These are phyloP conservation scores for Drosophila prostipennis DNA, from an alignment of 2,888 invertebrate genomes.

Conservation along the genomic window DNA sequence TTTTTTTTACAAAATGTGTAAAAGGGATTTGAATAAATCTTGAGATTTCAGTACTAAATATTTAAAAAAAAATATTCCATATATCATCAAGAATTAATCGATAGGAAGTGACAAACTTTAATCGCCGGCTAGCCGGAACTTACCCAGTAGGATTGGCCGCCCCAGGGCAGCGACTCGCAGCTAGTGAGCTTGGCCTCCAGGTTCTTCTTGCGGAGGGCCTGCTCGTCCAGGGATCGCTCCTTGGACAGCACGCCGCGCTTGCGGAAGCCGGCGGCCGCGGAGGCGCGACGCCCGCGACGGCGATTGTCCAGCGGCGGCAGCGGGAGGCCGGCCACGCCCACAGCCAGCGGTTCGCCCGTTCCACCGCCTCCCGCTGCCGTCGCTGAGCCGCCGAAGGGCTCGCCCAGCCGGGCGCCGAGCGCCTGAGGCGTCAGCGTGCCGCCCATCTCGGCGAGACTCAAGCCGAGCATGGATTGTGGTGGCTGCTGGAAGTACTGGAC, in stretches of 20 bases:
- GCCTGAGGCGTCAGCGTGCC: constrained; percentile 74
- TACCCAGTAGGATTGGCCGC: constrained; percentile 51
- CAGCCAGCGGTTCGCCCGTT: constrained; percentile 73
- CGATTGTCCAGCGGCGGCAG: constrained; percentile 66
- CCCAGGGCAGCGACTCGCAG: constrained; percentile 83
- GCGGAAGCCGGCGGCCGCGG: constrained; percentile 80
- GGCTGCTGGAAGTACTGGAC: constrained; percentile 83
- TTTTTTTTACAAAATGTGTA: too few species aligned
- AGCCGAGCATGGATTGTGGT: constrained; percentile 62
- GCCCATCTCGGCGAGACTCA: constrained; percentile 84
- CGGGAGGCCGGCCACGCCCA: constrained; percentile 62
- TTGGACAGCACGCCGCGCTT: constrained; percentile 83
- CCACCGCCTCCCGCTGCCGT: constrained; percentile 68
- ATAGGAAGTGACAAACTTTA: too few species aligned
- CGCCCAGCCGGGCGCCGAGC: constrained; percentile 82
- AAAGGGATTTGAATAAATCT: too few species aligned
- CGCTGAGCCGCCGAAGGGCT: constrained; percentile 79
- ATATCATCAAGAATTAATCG: too few species aligned
- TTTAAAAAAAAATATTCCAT: too few species aligned
- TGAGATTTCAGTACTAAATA: too few species aligned
- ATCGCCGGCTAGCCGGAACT: too few species aligned
- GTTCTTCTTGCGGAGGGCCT: constrained; percentile 85
- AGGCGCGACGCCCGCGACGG: constrained; percentile 82
- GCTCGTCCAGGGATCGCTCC: constrained; percentile 84
- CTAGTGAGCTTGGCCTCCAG: constrained; percentile 85